Evolutionary conservation across 2,797 vertebrate species (phyloP), one percentile per base, ranked within the genome.

Genomic region (Leucoraja ocellata): DNA sequence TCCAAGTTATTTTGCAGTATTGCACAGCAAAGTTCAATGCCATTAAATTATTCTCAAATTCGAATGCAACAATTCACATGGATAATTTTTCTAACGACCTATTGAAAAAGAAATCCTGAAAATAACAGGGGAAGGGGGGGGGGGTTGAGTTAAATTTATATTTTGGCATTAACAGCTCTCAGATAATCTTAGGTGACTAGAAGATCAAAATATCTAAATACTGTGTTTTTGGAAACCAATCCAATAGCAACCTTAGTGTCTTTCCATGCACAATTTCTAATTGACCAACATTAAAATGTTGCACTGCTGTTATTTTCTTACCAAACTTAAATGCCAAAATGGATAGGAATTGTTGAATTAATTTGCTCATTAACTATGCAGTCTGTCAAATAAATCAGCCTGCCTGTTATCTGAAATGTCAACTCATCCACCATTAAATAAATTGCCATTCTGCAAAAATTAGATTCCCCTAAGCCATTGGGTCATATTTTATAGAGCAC

Each of bases 401-500:
- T 73, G 90, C 74, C 39, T 46, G 54, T 91, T 74, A 91, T 91
- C 39, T 76, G 21, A 73, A 92, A 92, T 92, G 90, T 76, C 90
- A 54, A 14, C 23, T 92, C 13, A 74, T 74, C 71, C 39, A 16
- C 84, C 84, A 68, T n/a, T 68, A 88, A 68, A 68, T 88, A 8
- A 68, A 88, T 88, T 23, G 46, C 46, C 76, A 5, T 76, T 58
- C 71, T 28, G 90, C 23, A n/a, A 76, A 92, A 71, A 74, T 54
- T 74, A 76, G 36, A 74, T 92, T 68, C 90, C 71, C 68, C 16
- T 25, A 46, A 76, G 90, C 90, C 23, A 58, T 76, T 92, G 36
- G 25, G 36, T 36, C 71, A 54, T 46, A 54, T 73, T 92, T 28
- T 58, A 25, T 23, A 54, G 5, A 14, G 71, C 21, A 54, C 11